Conservation (phyloP, 2,888 invertebrate genomes). For the Fabriciana adippe region DNA sequence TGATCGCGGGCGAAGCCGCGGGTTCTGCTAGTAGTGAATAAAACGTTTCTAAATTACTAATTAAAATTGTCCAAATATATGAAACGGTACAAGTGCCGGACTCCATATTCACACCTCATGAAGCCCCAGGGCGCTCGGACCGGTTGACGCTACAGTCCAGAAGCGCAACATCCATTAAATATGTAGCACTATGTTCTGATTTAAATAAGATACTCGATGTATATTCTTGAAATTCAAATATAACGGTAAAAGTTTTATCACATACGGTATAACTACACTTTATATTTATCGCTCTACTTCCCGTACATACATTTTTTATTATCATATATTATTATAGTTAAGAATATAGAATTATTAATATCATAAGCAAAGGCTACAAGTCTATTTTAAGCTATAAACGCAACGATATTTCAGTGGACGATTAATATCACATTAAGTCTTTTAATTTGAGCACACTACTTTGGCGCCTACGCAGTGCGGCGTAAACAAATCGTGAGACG, state of each 20-base stretch:
- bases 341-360: too few relatives aligned
- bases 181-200: neutral
- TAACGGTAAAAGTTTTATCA: neutral
- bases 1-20: too few relatives aligned
- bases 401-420: constrained; percentile 24
- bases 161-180: constrained; percentile 14
- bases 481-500: constrained; percentile 75
- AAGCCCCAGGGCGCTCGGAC: constrained; percentile 65
- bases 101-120: constrained; percentile 70
- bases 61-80: constrained; percentile 60
- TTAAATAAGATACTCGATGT: neutral
- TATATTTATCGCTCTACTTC: too few relatives aligned
- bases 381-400: neutral
- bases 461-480: constrained; percentile 63
- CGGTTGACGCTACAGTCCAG: constrained; percentile 46
- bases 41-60: constrained; percentile 40
- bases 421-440: constrained; percentile 44
- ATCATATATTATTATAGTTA: too few relatives aligned
- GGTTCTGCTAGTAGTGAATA: too few relatives aligned
- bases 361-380: too few relatives aligned
- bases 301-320: too few relatives aligned
- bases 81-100: constrained; percentile 58
- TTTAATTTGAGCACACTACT: constrained; percentile 64
- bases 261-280: too few relatives aligned
- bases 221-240: neutral